Evolutionary conservation across 2,113 vertebrate species (phyloP), one percentile per base, ranked within the genome.

Genomic region (Aviceda subcristata): DNA sequence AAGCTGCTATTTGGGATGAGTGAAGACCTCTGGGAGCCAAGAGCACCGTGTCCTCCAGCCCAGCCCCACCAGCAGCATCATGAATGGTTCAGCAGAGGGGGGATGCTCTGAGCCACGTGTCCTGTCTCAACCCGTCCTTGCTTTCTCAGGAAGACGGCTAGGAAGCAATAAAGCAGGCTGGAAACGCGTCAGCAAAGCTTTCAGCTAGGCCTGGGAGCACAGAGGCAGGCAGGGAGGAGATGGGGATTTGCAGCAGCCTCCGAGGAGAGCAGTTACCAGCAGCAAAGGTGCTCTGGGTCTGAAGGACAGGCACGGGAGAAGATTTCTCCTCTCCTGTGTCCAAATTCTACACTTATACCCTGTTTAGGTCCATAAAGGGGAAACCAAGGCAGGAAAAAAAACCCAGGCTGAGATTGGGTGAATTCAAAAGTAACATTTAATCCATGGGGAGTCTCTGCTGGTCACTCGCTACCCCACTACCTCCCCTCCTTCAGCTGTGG

Each of bases 241-340:
- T 5, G 24, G 30, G 53, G 57, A 48, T 53, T 73, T n/a, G 56
- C 39, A 73, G 88, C 82, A 78, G 77, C 36, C 9, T 21, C 66
- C 9, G 1, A 9, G 16, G 38, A 72, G 81, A 51, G 60, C 68
- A 83, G 74, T n/a, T 50, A 62, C 48, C 4, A 38, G 55, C 79
- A 80, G 68, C 62, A 74, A n/a, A 86, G 8, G 0, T 14, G 30
- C 36, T 34, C 75, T 46, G 68, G 45, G 38, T 36, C 71, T 30
- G 26, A 34, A 94, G 39, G 32, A 36, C 4, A 4, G 41, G 10
- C 66, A 10, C 0, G 0, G 16, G 8, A 10, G 21, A 12, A n/a
- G 30, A 32, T 19, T 50, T 67, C 74, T 75, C 66, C 71, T 68
- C 32, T 74, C 39, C 56, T 6, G 1, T 4, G 11, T 27, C 78